These are phyloP conservation scores for Drosophila punjabiensis DNA, from an alignment of 1,140 invertebrate genomes.

Conservation along the genomic window DNA sequence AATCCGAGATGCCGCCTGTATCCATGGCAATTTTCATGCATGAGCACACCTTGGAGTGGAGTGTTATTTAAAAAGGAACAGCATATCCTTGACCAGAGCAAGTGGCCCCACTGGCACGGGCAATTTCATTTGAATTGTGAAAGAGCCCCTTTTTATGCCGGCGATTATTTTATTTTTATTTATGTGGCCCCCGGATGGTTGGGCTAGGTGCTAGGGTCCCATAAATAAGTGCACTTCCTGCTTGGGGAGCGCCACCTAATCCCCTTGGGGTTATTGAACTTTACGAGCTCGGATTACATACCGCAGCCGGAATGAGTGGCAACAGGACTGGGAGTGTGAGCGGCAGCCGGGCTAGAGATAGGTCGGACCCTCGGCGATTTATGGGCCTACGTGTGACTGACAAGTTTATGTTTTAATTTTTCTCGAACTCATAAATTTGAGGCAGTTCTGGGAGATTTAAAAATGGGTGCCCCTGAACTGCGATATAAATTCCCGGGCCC, in stretches of 20 bases:
- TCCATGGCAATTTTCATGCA: constrained; percentile 66
- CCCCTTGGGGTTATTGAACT: constrained; percentile 71
- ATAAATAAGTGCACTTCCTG: constrained; percentile 76
- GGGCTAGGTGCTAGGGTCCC: constrained; percentile 16
- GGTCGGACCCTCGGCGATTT: constrained; percentile 47
- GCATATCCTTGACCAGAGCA: constrained; percentile 59
- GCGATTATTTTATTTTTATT: constrained; percentile 60
- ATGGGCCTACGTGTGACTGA: constrained; percentile 77
- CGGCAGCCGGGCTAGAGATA: background rate
- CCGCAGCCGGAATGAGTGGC: constrained; percentile 39
- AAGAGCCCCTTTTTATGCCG: constrained; percentile 39
- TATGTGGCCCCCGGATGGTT: constrained; percentile 50
- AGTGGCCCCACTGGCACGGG: constrained; percentile 50
- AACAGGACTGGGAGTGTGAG: background rate
- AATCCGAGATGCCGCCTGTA: constrained; percentile 14
- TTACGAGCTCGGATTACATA: constrained; percentile 70
- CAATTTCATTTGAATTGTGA: constrained; percentile 81
- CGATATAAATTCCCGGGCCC: constrained; percentile 54
- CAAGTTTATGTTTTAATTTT: constrained; percentile 78
- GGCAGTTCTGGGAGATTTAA: constrained; percentile 57
- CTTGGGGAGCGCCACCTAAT: constrained; percentile 27
- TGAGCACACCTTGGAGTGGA: constrained; percentile 56
- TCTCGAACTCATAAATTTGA: constrained; percentile 55
- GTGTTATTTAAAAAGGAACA: constrained; percentile 64
- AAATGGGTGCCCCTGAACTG: constrained; percentile 53